phyloP scores from a whole-genome alignment of 2,797 vertebrate species.

The Acomys russatus region DNA sequence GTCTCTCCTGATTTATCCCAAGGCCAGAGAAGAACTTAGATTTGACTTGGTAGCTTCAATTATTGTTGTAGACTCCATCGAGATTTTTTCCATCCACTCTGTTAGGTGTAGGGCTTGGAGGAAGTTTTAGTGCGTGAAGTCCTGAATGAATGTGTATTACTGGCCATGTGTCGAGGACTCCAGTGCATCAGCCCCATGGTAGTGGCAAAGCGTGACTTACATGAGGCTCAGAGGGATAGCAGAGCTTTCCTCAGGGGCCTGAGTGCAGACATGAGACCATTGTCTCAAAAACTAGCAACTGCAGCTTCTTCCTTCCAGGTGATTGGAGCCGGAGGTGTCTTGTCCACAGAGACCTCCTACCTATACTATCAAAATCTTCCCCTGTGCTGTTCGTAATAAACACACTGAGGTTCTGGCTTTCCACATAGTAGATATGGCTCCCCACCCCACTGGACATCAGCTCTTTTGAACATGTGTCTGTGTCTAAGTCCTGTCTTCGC shows the following conservation, averaged over 20 bases:
- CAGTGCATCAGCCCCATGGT: neutral
- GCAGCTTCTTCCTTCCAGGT: neutral
- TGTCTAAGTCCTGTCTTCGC: no score
- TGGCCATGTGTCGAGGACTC: neutral
- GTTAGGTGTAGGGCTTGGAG: neutral
- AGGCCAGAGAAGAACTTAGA: neutral
- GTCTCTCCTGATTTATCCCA: neutral
- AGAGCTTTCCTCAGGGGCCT: no score
- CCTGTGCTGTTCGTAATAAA: neutral
- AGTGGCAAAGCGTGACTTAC: neutral
- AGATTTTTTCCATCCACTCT: neutral
- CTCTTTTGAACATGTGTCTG: neutral
- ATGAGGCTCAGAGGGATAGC: neutral
- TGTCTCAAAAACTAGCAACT: neutral
- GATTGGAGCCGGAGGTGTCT: neutral
- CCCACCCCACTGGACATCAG: neutral
- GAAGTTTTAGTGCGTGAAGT: no score
- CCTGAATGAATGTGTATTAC: neutral
- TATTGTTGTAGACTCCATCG: neutral
- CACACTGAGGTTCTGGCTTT: neutral
- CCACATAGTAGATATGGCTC: neutral
- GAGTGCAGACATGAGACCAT: no score
- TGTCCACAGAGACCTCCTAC: neutral
- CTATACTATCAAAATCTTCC: neutral
- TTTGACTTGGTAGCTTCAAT: neutral